phyloP scores from a whole-genome alignment of 2,113 vertebrate species.

The Geothlypis trichas region DNA sequence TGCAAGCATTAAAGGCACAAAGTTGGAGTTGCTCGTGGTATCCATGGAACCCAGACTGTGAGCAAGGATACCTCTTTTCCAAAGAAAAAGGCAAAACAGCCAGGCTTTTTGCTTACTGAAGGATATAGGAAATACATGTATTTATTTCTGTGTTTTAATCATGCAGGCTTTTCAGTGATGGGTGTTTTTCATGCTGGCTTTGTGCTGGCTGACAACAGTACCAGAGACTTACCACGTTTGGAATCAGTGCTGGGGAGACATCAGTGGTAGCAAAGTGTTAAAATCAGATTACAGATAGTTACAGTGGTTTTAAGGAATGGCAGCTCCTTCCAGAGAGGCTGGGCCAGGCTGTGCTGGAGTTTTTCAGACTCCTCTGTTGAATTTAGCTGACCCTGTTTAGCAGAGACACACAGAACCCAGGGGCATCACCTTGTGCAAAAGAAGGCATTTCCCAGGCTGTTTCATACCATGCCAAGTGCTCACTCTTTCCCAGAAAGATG shows the following conservation, averaged over 20 bases:
- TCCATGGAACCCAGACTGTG: conserved; percentile 48
- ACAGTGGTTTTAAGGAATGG: not conserved
- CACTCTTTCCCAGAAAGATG: not conserved
- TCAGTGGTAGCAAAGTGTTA: not conserved
- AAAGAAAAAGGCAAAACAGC: not conserved
- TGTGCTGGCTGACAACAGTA: not conserved
- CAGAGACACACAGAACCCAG: not conserved
- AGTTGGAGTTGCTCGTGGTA: conserved; percentile 54
- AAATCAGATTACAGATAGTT: not conserved
- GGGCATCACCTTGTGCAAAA: not conserved
- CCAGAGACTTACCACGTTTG: not conserved
- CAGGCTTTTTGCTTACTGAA: not conserved
- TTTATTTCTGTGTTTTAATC: not conserved
- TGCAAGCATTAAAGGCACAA: conserved; percentile 68
- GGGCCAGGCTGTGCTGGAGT: not conserved
- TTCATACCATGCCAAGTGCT: not conserved
- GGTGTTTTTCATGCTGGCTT: not conserved
- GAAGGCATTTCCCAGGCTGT: not conserved
- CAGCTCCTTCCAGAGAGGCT: not conserved
- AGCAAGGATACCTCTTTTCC: not conserved
- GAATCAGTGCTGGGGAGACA: not conserved
- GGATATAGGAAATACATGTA: not conserved
- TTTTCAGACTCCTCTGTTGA: not conserved
- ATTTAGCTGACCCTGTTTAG: not conserved
- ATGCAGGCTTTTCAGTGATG: not conserved